Base-by-base conservation (phyloP, 2,888 invertebrate genomes). In the Dinocampus coccinellae region DNA sequence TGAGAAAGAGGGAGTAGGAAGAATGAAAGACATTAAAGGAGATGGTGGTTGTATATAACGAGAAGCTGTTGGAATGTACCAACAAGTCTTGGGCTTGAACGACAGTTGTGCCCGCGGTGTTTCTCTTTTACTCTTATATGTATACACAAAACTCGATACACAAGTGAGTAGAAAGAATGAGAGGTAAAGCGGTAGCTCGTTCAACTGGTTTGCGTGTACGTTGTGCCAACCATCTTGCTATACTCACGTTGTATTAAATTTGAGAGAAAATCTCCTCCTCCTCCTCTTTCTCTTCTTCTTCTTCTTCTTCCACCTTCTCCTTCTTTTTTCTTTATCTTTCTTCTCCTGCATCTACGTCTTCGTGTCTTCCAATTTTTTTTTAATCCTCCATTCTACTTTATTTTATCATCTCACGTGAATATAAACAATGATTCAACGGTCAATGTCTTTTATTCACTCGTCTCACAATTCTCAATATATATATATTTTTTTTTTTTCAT, bases 41-140 rank as follows among this genome's bases (percentile, higher is more conserved):
- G 47, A 47, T 47, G n/a, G 16, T 47, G 47, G 47, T 16, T 2
- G 47, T 47, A 16, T 39, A 39, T n/a, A 39, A n/a, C 39, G n/a
- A 39, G 39, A n/a, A n/a, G 52, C n/a, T 57, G 57, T 77, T 80
- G 83, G 84, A 83, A 84, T 83, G 80, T 80, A 79, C 78, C 78
- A 79, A 73, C 58, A 58, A 81, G 80, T 83, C 82, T 83, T 80
- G 79, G 80, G 74, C 80, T 16, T 47, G 83, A 84, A 84, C 82
- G 81, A 82, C 83, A 82, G 79, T 78, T 78, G 80, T 76, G 76
- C 80, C 81, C 78, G 68, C 68, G 53, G 68, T 68, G 52, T 34
- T 52, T 68, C 61, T 47, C 47, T 47, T 47, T 47, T 47, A n/a
- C 47, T 47, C 16, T 47, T 47, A 47, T 47, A 16, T n/a, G 16